Base-by-base conservation (phyloP, 2,888 invertebrate species). In the Sarcophaga caerulescens region DNA sequence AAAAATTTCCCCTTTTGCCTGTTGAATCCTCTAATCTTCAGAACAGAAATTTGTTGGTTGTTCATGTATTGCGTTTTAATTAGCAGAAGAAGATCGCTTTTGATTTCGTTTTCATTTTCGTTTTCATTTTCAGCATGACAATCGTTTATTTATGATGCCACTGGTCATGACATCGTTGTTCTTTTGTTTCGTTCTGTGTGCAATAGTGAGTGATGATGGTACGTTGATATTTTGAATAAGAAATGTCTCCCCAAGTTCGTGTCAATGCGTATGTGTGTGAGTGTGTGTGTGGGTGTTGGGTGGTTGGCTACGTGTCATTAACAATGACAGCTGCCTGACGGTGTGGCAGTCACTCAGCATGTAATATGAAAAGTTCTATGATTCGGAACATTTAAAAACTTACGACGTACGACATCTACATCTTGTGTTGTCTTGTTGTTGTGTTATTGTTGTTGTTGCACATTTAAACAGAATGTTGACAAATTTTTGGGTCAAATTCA, bases 131-230 rank as follows among this genome's bases (percentile, higher is more conserved):
- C 14, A 60, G 60, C 35, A 14, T 17, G 69, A 60, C 44, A 70
- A 66, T 66, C 19, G 45, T 66, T 66, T 77, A 71, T 66, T 85
- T 73, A 77, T 81, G 77, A 81, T 81, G 76, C 70, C 76, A 66
- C 76, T 84, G 84, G 84, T 84, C 84, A 77, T 81, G 84, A 76
- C 76, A 81, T 76, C 71, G 71, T 76, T 76, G 60, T 44, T 70
- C 52, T 47, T 82, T 63, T 35, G 60, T 60, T 57, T 14, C 19
- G 19, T 14, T 23, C 70, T 79, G 21, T 62, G n/a, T 74, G 79
- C 25, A 76, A 71, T 63, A 78, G 47, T 52, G 25, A 62, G 35
- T 44, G 57, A 14, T 68, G n/a, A n/a, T 68, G 45, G 11, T 60
- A 11, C 52, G 25, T 47, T n/a, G 59, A 5, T 19, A 60, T 17